Evolutionary conservation across 2,888 invertebrate genomes (phyloP).

Genomic region (Anthrax anthrax): DNA sequence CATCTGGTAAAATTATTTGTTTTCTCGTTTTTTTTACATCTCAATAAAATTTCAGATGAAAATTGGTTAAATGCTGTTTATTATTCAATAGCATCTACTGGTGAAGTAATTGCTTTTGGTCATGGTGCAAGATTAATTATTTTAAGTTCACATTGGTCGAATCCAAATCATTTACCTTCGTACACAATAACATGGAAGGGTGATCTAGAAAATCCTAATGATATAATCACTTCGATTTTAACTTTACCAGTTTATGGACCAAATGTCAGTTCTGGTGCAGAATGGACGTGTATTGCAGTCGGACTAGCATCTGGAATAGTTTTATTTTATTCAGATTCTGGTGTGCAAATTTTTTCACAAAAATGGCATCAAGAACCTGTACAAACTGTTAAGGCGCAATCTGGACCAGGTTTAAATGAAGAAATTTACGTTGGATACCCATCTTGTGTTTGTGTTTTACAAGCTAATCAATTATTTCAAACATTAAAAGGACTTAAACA

Average conservation of each 20-base stretch:
- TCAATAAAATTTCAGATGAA: constrained; percentile 26
- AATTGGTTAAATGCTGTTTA: constrained; percentile 55
- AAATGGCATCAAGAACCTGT: constrained; percentile 73
- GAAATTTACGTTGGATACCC: constrained; percentile 36
- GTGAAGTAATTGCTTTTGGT: constrained; percentile 54
- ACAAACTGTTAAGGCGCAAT: constrained; percentile 62
- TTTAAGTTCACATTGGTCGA: constrained; percentile 49
- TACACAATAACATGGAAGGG: constrained; percentile 45
- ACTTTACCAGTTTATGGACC: constrained; percentile 37
- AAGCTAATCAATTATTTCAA: constrained; percentile 56
- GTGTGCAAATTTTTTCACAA: constrained; percentile 66
- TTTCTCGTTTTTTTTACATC: background rate
- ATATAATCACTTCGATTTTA: constrained; percentile 35
- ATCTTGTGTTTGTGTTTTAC: constrained; percentile 65
- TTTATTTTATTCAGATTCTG: constrained; percentile 79
- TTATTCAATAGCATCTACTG: constrained; percentile 55
- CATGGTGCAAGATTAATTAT: constrained; percentile 50
- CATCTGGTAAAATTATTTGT: background rate
- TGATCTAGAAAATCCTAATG: constrained; percentile 38
- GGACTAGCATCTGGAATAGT: constrained; percentile 77
- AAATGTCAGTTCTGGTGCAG: constrained; percentile 45
- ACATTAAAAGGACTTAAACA: constrained; percentile 65
- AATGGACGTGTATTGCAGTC: constrained; percentile 85
- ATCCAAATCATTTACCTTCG: constrained; percentile 23
- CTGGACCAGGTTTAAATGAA: constrained; percentile 32